Base-by-base conservation (phyloP, 2,797 vertebrate species). In the Poecilia gillii region DNA sequence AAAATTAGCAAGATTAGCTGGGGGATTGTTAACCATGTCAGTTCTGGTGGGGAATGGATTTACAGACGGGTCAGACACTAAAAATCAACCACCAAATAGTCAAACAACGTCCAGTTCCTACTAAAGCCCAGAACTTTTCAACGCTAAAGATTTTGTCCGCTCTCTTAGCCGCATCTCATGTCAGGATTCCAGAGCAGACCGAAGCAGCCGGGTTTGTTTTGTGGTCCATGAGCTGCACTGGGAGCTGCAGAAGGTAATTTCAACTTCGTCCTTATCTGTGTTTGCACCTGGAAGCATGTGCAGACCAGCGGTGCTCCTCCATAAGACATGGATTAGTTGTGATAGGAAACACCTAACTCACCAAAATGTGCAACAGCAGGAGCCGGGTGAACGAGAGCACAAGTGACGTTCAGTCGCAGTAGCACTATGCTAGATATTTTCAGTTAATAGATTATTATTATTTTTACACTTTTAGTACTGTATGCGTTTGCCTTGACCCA, bases 261-360 rank as follows among this genome's bases (percentile, higher is more conserved):
- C 73, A 84, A 76, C 77, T 80, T 75, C 74, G 62, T 76, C 73
- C 89, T 91, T 89, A 92, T 92, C 90, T 90, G 43, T 49, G 83
- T 85, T 86, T 85, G 89, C 89, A 92, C 90, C 89, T 91, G 90
- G 83, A 87, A 81, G 82, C 82, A 75, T 86, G 81, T 77, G 78
- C 72, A 75, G 77, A 14, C 33, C 46, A 59, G 59, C 83, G 13
- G 62, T 43, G 81, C 77, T 80, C 20, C 77, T 79, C 20, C 78
- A 43, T 33, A 70, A 71, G 84, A 90, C 62, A 39, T 55, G 66
- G 77, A 86, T 72, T 57, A 43, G 72, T 72, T 86, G 81, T 82
- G 85, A 90, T 86, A 77, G 76, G 36, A 89, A 89, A 87, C 55
- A 55, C 74, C 68, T 89, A 85, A 90, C 82, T 89, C 84, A 81